phyloP scores from a whole-genome alignment of 2,113 vertebrate genomes.

The Ochotona curzoniae region DNA sequence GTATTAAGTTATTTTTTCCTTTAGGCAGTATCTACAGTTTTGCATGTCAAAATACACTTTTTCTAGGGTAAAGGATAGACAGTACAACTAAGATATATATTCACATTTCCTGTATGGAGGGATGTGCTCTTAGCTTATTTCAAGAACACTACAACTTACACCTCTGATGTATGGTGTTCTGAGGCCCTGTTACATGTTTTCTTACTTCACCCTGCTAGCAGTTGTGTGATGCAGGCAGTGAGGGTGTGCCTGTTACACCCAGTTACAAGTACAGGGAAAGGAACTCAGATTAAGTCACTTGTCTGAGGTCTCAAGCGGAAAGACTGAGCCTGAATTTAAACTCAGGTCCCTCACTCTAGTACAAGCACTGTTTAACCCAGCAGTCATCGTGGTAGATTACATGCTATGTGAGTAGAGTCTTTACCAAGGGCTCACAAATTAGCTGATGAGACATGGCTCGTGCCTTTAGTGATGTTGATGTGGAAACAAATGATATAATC shows the following conservation, averaged over 20 bases:
- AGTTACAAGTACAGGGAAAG: background rate
- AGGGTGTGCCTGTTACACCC: background rate
- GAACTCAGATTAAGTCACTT: background rate
- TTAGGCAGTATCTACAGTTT: conserved; percentile 49
- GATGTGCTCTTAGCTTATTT: background rate
- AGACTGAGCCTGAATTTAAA: background rate
- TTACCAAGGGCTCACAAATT: conserved; percentile 9
- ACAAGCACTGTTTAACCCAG: background rate
- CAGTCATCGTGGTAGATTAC: background rate
- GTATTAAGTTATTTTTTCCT: background rate
- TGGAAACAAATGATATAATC: conserved; percentile 41
- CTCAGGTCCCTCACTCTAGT: background rate
- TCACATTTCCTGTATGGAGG: background rate
- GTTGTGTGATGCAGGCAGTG: background rate
- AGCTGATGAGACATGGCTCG: background rate
- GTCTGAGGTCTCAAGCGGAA: background rate
- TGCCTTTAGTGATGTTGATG: conserved; percentile 9
- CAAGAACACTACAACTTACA: background rate
- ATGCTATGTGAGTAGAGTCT: background rate
- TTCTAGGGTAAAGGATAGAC: conserved; percentile 3
- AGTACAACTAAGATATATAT: background rate
- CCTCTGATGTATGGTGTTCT: background rate
- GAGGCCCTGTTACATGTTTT: conserved; percentile 24
- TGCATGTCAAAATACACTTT: conserved; percentile 2
- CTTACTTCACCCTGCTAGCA: background rate